These are phyloP conservation scores for Characodon lateralis DNA, from an alignment of 2,797 vertebrate species.

Conservation along the genomic window DNA sequence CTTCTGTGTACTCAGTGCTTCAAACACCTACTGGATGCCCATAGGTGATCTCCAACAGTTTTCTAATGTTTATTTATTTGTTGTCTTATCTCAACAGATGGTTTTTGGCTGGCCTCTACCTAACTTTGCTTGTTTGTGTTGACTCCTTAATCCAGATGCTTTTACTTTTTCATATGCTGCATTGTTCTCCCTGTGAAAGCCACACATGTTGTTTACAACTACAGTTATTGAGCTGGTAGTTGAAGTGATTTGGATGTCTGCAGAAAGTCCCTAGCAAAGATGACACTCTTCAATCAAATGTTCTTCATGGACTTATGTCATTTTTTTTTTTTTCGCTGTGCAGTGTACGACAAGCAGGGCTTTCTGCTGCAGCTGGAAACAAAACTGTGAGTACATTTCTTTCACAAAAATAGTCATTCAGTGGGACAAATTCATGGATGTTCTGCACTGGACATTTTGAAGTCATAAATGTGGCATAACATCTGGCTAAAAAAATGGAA, in stretches of 20 bases:
- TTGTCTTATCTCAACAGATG: slow-evolving; percentile 71
- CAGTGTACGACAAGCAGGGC: slow-evolving; percentile 94
- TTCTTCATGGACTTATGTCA: slow-evolving; percentile 1
- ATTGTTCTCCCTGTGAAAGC: slow-evolving; percentile 42
- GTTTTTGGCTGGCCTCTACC: slow-evolving; percentile 71
- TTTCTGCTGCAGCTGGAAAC: slow-evolving; percentile 93
- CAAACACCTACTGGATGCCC: slow-evolving; percentile 73
- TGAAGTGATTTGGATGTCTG: slow-evolving; percentile 40
- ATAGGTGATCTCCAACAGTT: slow-evolving; percentile 76
- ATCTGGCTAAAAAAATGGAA: too few species aligned
- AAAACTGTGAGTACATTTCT: slow-evolving; percentile 89
- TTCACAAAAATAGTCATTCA: slow-evolving; percentile 16
- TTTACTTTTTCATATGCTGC: slow-evolving; percentile 47
- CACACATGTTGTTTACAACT: slow-evolving; percentile 50
- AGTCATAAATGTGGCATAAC: not conserved
- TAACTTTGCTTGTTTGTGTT: slow-evolving; percentile 67
- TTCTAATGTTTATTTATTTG: slow-evolving; percentile 49
- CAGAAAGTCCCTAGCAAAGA: slow-evolving; percentile 13
- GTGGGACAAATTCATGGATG: slow-evolving; percentile 3
- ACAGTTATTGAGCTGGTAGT: slow-evolving; percentile 61
- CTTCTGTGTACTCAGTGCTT: slow-evolving; percentile 54
- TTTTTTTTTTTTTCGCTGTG: slow-evolving; percentile 58
- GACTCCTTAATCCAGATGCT: slow-evolving; percentile 58
- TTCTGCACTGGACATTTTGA: not conserved
- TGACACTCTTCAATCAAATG: not conserved